Base-by-base conservation (phyloP, 1,140 invertebrate species). In the Drosophila kurseongensis region DNA sequence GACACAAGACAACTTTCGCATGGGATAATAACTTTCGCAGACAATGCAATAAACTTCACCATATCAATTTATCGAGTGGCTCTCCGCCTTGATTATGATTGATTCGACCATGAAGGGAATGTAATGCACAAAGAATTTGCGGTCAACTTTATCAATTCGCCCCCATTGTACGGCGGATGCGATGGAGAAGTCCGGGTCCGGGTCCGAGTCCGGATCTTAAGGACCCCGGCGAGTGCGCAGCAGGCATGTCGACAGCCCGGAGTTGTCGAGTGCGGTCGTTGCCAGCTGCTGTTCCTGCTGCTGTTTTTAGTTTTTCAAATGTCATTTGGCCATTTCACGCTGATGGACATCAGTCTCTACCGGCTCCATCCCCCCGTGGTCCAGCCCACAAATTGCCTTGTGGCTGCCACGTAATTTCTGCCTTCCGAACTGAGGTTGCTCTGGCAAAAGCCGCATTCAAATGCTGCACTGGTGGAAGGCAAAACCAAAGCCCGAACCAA, bases 281-380 rank as follows among this genome's bases (percentile, higher is more conserved):
- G 74, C 44, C 74, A 57, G 57, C 57, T 75, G 74, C 57, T 51
- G 68, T 77, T 82, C 51, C 63, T 60, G 80, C 62, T 79, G 81
- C 79, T 77, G 71, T 86, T 86, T 86, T 82, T 88, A 88, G 79
- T 86, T 84, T 76, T 88, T 76, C 75, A 83, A 89, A 89, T 83
- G 84, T 88, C 82, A 82, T 76, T 86, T 74, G 78, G 71, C 71
- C 75, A 88, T 88, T 86, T 86, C 83, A 88, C 66, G 75, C 75
- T 86, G 82, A 86, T 88, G 82, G 82, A 86, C 82, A 86, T 68
- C 71, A 67, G 48, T 54, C 27, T 13, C 29, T 38, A 16, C 2
- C 32, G 6, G 8, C 58, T 58, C 45, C 41, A 13, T 2, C 29
- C 4, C 48, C 32, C 48, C 48, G 29, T 42, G 13, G 23, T 23